phyloP scores from a whole-genome alignment of 2,797 vertebrate species.

The Brachyalestes nurse region DNA sequence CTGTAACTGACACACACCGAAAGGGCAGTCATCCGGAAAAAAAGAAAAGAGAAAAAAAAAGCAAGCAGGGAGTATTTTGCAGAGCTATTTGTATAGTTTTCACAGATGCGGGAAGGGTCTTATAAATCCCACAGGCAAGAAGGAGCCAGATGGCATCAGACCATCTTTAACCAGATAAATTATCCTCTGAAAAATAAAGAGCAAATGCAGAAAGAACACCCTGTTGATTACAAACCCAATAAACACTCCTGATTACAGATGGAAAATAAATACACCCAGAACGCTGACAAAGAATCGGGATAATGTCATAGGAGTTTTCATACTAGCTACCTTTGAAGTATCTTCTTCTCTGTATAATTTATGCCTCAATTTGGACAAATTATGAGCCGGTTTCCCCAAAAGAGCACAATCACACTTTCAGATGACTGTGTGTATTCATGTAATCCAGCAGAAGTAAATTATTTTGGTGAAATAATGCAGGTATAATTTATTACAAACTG shows the following conservation, averaged over 20 bases:
- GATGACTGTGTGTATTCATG: neutral
- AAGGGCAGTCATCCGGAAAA: constrained; percentile 61
- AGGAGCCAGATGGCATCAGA: constrained; percentile 62
- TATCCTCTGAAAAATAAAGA: constrained; percentile 49
- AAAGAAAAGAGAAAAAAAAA: constrained; percentile 28
- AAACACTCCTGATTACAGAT: constrained; percentile 46
- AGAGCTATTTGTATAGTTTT: constrained; percentile 68
- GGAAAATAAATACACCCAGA: constrained; percentile 23
- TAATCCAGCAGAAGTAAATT: neutral
- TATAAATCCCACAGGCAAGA: constrained; percentile 67
- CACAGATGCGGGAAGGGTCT: constrained; percentile 71
- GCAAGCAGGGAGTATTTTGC: constrained; percentile 57
- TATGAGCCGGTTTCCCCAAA: too few relatives aligned
- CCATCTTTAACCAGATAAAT: constrained; percentile 62
- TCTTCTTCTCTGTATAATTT: neutral
- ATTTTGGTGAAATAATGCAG: neutral
- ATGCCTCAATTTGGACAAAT: neutral
- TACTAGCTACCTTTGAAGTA: neutral
- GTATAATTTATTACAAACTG: neutral
- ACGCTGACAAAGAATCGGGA: neutral
- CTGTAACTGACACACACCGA: constrained; percentile 61
- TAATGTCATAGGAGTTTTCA: neutral
- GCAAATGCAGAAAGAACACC: constrained; percentile 3
- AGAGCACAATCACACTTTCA: neutral
- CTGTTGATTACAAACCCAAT: constrained; percentile 27